Evolutionary conservation across 2,888 invertebrate species (phyloP).

Genomic region (Carterocephalus palaemon): DNA sequence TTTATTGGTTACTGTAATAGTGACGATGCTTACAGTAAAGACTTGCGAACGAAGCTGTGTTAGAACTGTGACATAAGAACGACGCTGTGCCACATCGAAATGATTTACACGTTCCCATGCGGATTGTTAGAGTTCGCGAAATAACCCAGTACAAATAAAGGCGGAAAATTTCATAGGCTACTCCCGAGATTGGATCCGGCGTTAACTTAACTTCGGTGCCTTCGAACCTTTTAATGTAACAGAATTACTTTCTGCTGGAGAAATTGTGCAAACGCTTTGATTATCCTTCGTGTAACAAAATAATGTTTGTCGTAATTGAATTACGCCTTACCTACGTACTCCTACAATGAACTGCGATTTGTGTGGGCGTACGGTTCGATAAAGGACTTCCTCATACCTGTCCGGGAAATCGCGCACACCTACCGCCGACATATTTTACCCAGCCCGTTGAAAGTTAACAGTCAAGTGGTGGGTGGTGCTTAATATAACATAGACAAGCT

Average conservation of each 20-base stretch:
- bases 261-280: slow-evolving; percentile 19
- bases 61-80: slow-evolving; percentile 42
- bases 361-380: too few species aligned
- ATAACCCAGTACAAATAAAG: slow-evolving; percentile 59
- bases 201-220: slow-evolving; percentile 40
- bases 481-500: too few species aligned
- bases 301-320: slow-evolving; percentile 6
- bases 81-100: slow-evolving; percentile 52
- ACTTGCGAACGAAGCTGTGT: too few species aligned
- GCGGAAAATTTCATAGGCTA: slow-evolving; percentile 59
- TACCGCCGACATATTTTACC: too few species aligned
- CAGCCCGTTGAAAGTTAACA: too few species aligned
- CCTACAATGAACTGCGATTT: too few species aligned
- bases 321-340: too few species aligned
- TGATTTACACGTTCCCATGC: slow-evolving; percentile 59
- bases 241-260: slow-evolving; percentile 29
- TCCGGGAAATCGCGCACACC: too few species aligned
- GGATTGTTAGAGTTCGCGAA: slow-evolving; percentile 54
- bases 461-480: too few species aligned
- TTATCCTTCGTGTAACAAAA: slow-evolving; percentile 2
- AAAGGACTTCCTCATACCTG: too few species aligned
- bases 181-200: slow-evolving; percentile 50
- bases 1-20: too few species aligned
- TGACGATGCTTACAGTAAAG: too few species aligned
- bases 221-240: slow-evolving; percentile 54